Base-by-base conservation (phyloP, 2,797 vertebrate species). In the Tarsius wallacei region DNA sequence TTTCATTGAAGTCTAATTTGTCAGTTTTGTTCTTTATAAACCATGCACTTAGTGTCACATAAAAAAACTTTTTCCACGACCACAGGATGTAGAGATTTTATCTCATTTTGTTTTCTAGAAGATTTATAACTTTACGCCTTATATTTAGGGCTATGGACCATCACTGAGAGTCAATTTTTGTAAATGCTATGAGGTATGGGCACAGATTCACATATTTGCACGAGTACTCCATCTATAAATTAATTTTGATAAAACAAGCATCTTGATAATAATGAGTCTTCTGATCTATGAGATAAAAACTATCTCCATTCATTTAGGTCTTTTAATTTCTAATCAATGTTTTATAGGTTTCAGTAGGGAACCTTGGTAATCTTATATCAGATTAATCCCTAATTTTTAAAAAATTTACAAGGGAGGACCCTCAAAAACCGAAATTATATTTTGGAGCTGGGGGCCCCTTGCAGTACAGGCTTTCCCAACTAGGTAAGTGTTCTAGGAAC, bases 221-320 rank as follows among this genome's bases (percentile, higher is more conserved):
- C 0, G 13, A 21, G 53, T 24, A 4, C 17, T 24, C 36, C 28
- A 7, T 31, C 22, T 17, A 19, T 2, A 61, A 14, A 3, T 17
- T 22, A 61, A 5, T 1, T 24, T 26, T 21, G 71, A 21, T 26
- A 74, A 74, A 49, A 49, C 7, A 19, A 15, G 42, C 3, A 74
- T 17, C 47, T 31, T 28, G 47, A 51, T 51, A 49, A 49, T 16
- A 76, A 42, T 28, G 26, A 31, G 26, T 28, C 47, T 76, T 76
- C 4, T 2, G 7, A 51, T 47, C 47, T 26, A 49, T 24, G 26
- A 76, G 13, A 74, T 7, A 47, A 16, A 71, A 22, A 70, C 19
- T 16, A 70, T 70, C 33, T 36, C n/a, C 28, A 42, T 36, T 3
- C 51, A 77, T n/a, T 42, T 55, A n/a, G 42, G 42, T 5, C 42